phyloP scores from a whole-genome alignment of 2,113 vertebrate genomes.

The Ailurus styani region DNA sequence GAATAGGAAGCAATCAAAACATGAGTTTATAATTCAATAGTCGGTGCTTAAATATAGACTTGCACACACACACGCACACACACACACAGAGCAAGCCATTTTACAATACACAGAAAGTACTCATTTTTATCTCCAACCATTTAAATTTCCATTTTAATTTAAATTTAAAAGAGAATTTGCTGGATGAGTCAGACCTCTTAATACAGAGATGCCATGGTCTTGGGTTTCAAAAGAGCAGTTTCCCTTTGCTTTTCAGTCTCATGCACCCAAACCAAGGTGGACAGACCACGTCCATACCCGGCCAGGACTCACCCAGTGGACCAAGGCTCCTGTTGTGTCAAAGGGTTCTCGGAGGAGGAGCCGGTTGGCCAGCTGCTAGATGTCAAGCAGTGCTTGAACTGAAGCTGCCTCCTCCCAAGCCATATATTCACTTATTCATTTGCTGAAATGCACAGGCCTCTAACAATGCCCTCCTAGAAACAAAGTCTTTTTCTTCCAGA shows the following conservation, averaged over 20 bases:
- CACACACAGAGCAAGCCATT: background rate
- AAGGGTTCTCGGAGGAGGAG: background rate
- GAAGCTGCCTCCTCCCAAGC: background rate
- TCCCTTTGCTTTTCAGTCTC: background rate
- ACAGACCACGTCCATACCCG: background rate
- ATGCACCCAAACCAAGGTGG: background rate
- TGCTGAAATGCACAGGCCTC: background rate
- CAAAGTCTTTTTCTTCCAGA: constrained; percentile 13
- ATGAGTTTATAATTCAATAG: background rate
- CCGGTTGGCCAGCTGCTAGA: background rate
- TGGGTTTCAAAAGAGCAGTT: background rate
- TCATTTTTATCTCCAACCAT: background rate
- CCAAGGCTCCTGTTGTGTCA: background rate
- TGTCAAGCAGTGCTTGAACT: background rate
- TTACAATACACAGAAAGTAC: background rate
- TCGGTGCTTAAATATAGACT: background rate
- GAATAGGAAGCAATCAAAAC: background rate
- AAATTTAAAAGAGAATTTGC: background rate
- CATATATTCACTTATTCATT: background rate
- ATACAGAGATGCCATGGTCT: background rate
- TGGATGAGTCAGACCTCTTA: background rate
- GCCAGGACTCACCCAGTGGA: background rate
- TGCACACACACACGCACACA: background rate
- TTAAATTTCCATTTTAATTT: background rate
- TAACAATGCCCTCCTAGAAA: background rate